These are phyloP conservation scores for Lepisosteus oculatus DNA, from an alignment of 2,113 vertebrate species.

Conservation along the genomic window DNA sequence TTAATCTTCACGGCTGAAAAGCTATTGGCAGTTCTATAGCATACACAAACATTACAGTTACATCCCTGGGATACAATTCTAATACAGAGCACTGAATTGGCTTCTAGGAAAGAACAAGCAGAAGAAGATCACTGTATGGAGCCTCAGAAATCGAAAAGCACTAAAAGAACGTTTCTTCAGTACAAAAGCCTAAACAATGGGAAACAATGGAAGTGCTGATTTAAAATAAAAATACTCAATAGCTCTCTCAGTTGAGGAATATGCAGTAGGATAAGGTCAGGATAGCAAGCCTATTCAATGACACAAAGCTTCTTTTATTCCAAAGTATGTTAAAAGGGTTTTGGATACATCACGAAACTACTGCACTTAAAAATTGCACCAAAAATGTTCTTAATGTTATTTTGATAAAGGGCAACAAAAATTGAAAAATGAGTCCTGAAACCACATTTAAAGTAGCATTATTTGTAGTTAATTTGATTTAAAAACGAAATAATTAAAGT, in stretches of 20 bases:
- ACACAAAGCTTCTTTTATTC: constrained; percentile 23
- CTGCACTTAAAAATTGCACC: constrained; percentile 6
- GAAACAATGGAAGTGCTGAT: constrained; percentile 37
- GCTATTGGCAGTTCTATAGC: too few species aligned
- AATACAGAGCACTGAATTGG: background rate
- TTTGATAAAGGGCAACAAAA: constrained; percentile 1
- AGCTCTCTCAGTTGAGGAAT: constrained; percentile 20
- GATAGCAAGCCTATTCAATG: constrained; percentile 25
- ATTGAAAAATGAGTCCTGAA: constrained; percentile 4
- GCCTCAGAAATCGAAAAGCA: constrained; percentile 18
- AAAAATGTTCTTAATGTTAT: too few species aligned
- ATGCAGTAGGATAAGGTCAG: constrained; percentile 24
- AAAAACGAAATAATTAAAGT: too few species aligned
- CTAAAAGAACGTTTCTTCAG: constrained; percentile 21
- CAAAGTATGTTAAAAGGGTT: background rate
- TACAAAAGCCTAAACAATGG: constrained; percentile 28
- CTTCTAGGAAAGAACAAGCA: background rate
- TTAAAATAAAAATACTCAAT: constrained; percentile 31
- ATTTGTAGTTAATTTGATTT: too few species aligned
- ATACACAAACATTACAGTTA: too few species aligned
- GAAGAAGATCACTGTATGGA: constrained; percentile 1
- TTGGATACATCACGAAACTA: background rate
- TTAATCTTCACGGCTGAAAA: too few species aligned
- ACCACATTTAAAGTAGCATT: background rate
- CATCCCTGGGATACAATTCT: too few species aligned